Conservation (phyloP, 2,888 invertebrate species). For the Crepidodera aurea region DNA sequence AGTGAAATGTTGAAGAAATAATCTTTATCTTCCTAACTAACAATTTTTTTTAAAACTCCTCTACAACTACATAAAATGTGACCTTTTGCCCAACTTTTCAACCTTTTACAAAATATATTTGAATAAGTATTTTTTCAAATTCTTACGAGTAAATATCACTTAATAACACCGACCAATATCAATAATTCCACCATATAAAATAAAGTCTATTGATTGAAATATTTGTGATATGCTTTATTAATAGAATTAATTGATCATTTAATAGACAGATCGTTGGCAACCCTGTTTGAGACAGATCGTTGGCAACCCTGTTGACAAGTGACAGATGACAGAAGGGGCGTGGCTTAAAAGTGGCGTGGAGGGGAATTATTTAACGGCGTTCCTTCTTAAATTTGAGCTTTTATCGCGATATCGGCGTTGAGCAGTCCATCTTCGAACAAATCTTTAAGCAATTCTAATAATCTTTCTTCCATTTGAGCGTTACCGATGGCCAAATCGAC, state of each 20-base stretch:
- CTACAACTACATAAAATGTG: background rate
- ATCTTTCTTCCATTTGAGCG: constrained; percentile 76
- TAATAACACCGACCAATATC: background rate
- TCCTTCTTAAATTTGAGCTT: constrained; percentile 36
- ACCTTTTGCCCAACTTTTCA: constrained; percentile 14
- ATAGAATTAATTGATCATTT: no score
- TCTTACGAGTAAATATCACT: constrained; percentile 37
- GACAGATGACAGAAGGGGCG: no score
- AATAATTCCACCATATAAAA: constrained; percentile 4
- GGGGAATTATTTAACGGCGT: no score
- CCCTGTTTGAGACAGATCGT: no score
- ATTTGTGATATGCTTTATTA: no score
- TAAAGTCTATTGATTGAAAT: no score
- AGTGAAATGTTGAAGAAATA: background rate
- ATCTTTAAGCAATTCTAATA: constrained; percentile 78
- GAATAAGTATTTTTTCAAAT: constrained; percentile 8
- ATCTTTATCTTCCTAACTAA: background rate
- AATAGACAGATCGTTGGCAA: no score
- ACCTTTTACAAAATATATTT: constrained; percentile 8
- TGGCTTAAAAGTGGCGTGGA: no score
- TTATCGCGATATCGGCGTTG: constrained; percentile 48
- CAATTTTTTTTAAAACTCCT: background rate
- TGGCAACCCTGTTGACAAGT: no score
- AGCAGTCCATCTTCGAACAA: constrained; percentile 76
- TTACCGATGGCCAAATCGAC: constrained; percentile 83